Conservation (phyloP, 2,888 invertebrate species). For the Lomographa bimaculata region DNA sequence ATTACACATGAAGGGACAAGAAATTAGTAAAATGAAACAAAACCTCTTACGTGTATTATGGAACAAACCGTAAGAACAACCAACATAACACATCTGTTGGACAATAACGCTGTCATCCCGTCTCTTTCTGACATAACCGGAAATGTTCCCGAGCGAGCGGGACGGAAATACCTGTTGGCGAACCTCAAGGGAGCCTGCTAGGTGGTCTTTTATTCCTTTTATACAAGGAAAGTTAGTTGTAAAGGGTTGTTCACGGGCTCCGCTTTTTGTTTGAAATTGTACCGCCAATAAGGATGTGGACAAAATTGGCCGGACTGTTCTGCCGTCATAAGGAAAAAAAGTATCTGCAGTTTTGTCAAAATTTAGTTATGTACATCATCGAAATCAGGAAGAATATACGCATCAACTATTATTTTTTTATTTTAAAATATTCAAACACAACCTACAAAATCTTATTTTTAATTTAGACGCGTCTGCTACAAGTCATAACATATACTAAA, state of each 20-base stretch:
- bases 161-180: conserved; percentile 41
- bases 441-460: no score
- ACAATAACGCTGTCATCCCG: conserved; percentile 13
- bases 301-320: conserved; percentile 9
- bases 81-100: not conserved
- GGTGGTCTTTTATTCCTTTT: conserved; percentile 38
- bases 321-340: no score
- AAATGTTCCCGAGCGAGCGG: conserved; percentile 24
- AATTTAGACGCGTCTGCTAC: no score
- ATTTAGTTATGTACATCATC: no score
- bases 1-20: no score
- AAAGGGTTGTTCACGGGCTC: conserved; percentile 42
- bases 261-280: conserved; percentile 33
- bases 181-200: conserved; percentile 35
- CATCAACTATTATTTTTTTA: no score
- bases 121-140: conserved; percentile 35
- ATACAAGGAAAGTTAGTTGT: conserved; percentile 35
- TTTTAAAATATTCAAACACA: no score
- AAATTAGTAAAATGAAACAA: no score
- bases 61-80: conserved; percentile 2
- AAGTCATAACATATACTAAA: no score
- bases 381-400: no score
- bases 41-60: no score
- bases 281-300: conserved; percentile 19
- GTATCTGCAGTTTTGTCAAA: no score